Base-by-base conservation (phyloP, 2,888 invertebrate genomes). In the Volucella zonaria region DNA sequence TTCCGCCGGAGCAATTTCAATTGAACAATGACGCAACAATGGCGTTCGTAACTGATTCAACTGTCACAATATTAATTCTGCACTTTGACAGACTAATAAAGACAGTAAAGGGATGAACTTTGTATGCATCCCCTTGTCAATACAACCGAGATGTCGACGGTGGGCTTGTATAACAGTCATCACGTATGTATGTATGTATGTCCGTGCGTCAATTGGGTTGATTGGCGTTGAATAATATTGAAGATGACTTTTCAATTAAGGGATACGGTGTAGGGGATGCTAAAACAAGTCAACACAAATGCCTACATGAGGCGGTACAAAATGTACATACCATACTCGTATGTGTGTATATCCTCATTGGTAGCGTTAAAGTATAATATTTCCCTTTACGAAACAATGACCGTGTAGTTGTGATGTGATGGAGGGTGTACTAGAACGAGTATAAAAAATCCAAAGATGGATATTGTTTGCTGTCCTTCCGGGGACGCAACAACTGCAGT, bases 211-310 rank as follows among this genome's bases (percentile, higher is more conserved):
- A 85, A 85, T 85, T 81, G 81, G 58, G 3, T 73, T 83, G 83
- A 79, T 83, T 83, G 31, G 6, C 31, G 83, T 62, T 47, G 47
- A 18, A 3, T 40, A 64, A 68, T 76, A 76, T 85, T 80, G 71
- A 76, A 73, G 81, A 81, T 68, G 85, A 81, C 81, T 67, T 80
- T 85, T 85, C 85, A 85, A 85, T 85, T 85, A 85, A 73, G 64
- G 14, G 59, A 79, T 56, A 64, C 54, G 15, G 40, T 15, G 56
- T 58, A 43, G 11, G 38, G 52, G 54, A 18, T 8, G 11, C 12
- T 49, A 10, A 52, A n/a, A 40, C 31, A 47, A 31, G 2, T 12
- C 42, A 43, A 43, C 3, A 31, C 31, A 31, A 31, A 31, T 31
- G 31, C 31, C 31, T 31, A 31, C 6, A 31, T 10, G 45, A 18